These are phyloP conservation scores for Mus minutoides DNA, from an alignment of 2,797 vertebrate genomes.

Conservation along the genomic window DNA sequence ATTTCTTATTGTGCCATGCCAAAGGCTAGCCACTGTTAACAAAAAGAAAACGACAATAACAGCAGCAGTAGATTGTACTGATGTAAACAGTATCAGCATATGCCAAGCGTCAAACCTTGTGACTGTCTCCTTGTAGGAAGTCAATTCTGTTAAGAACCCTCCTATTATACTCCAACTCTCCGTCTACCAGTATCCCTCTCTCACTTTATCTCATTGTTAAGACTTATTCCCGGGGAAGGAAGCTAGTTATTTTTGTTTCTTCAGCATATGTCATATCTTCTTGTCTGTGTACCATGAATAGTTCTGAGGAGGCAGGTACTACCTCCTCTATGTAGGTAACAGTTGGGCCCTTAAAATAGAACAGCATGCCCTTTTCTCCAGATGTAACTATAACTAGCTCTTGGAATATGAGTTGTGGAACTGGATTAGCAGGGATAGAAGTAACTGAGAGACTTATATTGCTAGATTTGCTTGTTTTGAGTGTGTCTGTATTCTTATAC, in stretches of 20 bases:
- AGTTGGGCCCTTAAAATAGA: neutral
- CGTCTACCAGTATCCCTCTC: neutral
- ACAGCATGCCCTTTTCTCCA: neutral
- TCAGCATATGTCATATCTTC: neutral
- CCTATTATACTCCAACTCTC: neutral
- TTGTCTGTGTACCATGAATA: neutral
- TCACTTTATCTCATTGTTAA: slow-evolving; percentile 5
- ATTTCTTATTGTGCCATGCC: neutral
- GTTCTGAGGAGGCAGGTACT: neutral
- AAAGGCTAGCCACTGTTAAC: neutral
- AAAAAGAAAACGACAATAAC: neutral
- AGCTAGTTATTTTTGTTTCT: neutral
- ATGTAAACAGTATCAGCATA: neutral
- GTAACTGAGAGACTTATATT: neutral
- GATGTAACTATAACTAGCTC: neutral
- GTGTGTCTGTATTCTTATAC: neutral
- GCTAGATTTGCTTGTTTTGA: neutral
- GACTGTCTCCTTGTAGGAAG: neutral
- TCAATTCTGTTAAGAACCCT: neutral
- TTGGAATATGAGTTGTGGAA: neutral
- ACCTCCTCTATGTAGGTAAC: slow-evolving; percentile 9
- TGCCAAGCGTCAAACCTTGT: neutral
- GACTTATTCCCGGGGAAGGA: neutral
- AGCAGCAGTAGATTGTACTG: neutral
- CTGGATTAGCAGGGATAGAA: neutral